Percentiles rank a stretch among this genome's conserved stretches.
Conservation (phyloP, 2,797 vertebrate species). For the Etheostoma perlongum region DNA sequence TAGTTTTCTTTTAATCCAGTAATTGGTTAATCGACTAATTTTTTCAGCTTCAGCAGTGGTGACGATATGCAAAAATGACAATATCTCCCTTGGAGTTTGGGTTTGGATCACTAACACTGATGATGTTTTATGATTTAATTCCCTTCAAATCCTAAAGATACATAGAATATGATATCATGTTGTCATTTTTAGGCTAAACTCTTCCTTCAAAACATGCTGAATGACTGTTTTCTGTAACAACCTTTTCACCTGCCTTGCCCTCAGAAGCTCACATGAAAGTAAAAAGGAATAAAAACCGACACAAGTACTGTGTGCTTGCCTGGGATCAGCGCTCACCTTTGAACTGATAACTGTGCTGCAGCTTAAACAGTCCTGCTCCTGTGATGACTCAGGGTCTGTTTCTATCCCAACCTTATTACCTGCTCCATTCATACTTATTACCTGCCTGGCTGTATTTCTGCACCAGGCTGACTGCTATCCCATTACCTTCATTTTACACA, state of each 20-base stretch:
- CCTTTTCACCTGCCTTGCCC: conserved; percentile 30
- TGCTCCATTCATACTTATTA: conserved; percentile 78
- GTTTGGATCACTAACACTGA: background rate
- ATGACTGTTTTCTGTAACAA: background rate
- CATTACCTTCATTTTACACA: conserved; percentile 80
- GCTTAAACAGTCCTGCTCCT: conserved; percentile 68
- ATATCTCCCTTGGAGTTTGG: background rate
- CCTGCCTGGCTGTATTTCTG: conserved; percentile 72
- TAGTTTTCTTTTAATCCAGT: background rate
- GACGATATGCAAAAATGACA: background rate
- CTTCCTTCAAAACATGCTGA: background rate
- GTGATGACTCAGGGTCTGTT: conserved; percentile 71
- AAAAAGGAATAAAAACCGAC: conserved; percentile 23
- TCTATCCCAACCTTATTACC: conserved; percentile 77
- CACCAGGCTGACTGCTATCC: conserved; percentile 68
- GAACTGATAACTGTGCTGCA: conserved; percentile 65
- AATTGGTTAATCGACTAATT: background rate
- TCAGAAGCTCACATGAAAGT: conserved; percentile 36
- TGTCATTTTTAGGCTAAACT: conserved; percentile 22
- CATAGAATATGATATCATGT: background rate
- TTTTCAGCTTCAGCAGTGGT: background rate
- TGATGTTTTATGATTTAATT: background rate
- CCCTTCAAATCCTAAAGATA: background rate
- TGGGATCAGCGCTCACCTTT: conserved; percentile 70
- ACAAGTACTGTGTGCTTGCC: conserved; percentile 49